Base-by-base conservation (phyloP, 2,888 invertebrate species). In the Plemyria rubiginata region DNA sequence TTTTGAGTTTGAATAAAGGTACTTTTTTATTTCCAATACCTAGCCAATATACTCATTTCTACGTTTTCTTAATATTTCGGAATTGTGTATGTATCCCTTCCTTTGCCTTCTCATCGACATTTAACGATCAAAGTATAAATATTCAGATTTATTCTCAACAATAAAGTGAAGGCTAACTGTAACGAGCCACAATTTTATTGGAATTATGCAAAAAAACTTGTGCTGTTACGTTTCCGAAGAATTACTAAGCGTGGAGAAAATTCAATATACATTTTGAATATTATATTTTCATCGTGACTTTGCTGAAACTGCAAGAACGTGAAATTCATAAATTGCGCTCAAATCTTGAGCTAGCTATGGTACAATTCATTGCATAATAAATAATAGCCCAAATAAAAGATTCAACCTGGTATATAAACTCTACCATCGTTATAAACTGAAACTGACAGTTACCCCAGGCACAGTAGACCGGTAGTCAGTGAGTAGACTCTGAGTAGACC, bases 81-180 rank as follows among this genome's bases (percentile, higher is more conserved):
- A 53, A 55, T 28, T 45, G 38, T 50, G 38, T 45, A 51, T 11
- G 11, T 38, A 38, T 11, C 36, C 36, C 9, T 54, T 60, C 60
- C 40, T 46, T 54, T 54, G 41, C 56, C 49, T 50, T 49, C 48
- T 41, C 50, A 48, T 55, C 61, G 43, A 45, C 57, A 60, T 64
- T 45, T 49, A 40, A 22, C 38, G 45, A 50, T 60, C 60, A 54
- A 43, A 36, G 13, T 8, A 57, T 65, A 55, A 40, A 29, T 61
- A 61, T 61, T 61, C 55, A 55, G 40, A 61, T 61, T 61, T 56
- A 61, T 56, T 61, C 55, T 48, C 6, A 45, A 16, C 46, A 56
- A 61, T 56, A 61, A 61, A 56, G 40, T 29, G 46, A 56, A 61
- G 52, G 46, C 51, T 51, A 43, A 12, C 13, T 28, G 13, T 48